Conservation (phyloP, 23 tunicate genomes). For the Phallusia fumigata region DNA sequence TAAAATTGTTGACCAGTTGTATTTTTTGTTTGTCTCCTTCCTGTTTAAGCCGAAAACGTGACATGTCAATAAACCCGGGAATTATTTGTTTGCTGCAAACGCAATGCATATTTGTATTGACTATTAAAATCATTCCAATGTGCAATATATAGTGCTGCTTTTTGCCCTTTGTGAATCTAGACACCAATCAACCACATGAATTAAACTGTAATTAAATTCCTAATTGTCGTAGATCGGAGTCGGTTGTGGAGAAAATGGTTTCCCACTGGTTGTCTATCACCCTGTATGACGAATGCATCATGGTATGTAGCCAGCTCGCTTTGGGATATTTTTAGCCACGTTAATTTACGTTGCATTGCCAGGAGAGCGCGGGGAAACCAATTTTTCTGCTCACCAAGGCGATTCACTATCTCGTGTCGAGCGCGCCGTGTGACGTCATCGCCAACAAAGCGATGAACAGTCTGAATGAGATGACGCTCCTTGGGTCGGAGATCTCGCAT, state of each 20-base stretch:
- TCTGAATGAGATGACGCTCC: slow-evolving; percentile 84
- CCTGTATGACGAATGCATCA: slow-evolving; percentile 79
- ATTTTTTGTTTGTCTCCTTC: not conserved
- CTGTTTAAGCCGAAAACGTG: too few species aligned
- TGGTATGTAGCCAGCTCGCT: slow-evolving; percentile 34
- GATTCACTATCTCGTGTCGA: slow-evolving; percentile 78
- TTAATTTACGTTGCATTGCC: slow-evolving; percentile 6
- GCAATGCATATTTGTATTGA: too few species aligned
- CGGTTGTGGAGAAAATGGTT: slow-evolving; percentile 95
- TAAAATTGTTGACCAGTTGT: not conserved
- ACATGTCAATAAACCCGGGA: too few species aligned
- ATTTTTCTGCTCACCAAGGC: slow-evolving; percentile 91
- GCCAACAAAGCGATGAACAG: slow-evolving; percentile 91
- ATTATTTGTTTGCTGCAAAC: too few species aligned
- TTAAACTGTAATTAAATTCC: not conserved
- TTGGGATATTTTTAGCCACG: not conserved
- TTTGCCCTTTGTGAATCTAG: too few species aligned
- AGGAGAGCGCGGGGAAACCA: slow-evolving; percentile 93
- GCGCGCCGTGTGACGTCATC: slow-evolving; percentile 88
- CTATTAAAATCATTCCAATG: too few species aligned
- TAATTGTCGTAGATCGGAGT: slow-evolving; percentile 62
- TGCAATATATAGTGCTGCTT: too few species aligned
- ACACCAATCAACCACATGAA: too few species aligned
- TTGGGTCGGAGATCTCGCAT: slow-evolving; percentile 58
- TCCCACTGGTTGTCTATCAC: slow-evolving; percentile 92